A percentile compares a stretch with the other conserved stretches of the same genome.
Conservation (phyloP, 2,113 vertebrate species). For the Perca fluviatilis region DNA sequence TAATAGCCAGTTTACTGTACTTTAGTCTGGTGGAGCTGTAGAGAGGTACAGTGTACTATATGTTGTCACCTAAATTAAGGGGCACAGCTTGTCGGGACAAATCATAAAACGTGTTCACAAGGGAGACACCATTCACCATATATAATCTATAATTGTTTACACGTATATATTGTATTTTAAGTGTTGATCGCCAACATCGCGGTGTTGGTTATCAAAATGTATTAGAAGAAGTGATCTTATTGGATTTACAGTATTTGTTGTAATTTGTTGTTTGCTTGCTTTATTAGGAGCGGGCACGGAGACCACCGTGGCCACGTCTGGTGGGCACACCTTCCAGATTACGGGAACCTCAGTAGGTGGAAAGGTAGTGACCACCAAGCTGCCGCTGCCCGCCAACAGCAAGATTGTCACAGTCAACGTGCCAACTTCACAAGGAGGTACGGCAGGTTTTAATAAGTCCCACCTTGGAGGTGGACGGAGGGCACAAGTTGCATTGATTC, state of each 20-base stretch:
- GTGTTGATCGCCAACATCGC: neutral
- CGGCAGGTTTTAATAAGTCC: constrained; percentile 66
- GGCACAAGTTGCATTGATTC: constrained; percentile 17
- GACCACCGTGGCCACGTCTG: constrained; percentile 90
- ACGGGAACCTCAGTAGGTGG: constrained; percentile 93
- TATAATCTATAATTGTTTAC: neutral
- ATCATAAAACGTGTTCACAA: neutral
- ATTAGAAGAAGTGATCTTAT: neutral
- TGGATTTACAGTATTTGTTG: constrained; percentile 13
- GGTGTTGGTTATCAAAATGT: neutral
- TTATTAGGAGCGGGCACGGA: constrained; percentile 88
- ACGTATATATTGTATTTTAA: neutral
- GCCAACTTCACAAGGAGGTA: constrained; percentile 98
- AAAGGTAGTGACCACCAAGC: constrained; percentile 96
- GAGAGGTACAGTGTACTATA: neutral
- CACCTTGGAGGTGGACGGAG: constrained; percentile 23
- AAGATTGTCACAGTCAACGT: constrained; percentile 99
- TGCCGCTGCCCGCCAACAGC: constrained; percentile 98
- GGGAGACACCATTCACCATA: neutral
- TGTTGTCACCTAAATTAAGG: neutral
- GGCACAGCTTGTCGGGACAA: neutral
- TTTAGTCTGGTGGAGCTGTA: neutral
- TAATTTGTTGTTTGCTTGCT: constrained; percentile 71
- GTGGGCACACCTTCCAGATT: constrained; percentile 96
- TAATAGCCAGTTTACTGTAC: neutral